These are phyloP conservation scores for Lateolabrax maculatus DNA, from an alignment of 2,797 vertebrate genomes.

Conservation along the genomic window DNA sequence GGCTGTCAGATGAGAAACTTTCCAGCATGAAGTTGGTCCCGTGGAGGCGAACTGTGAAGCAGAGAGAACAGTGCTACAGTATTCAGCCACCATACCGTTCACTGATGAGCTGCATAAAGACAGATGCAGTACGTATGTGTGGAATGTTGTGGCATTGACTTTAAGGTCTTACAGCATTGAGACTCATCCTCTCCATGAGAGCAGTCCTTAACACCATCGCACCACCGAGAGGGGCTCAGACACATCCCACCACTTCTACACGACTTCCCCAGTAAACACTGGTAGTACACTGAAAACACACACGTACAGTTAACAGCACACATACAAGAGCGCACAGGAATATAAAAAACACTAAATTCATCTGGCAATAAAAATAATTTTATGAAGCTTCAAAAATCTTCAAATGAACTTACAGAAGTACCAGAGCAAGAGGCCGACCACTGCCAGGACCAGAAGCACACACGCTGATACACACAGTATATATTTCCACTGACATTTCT, in stretches of 20 bases:
- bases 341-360: neutral
- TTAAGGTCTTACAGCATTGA: slow-evolving; percentile 87
- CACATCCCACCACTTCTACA: slow-evolving; percentile 78
- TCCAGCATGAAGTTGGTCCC: slow-evolving; percentile 87
- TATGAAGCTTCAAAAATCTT: neutral
- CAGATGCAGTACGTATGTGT: neutral
- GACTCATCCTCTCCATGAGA: slow-evolving; percentile 88
- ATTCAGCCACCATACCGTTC: neutral
- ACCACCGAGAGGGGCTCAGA: slow-evolving; percentile 85
- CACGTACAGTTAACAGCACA: neutral
- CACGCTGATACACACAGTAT: slow-evolving; percentile 56
- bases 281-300: slow-evolving; percentile 78
- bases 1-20: slow-evolving; percentile 82
- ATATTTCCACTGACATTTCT: slow-evolving; percentile 56
- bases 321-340: neutral
- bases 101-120: neutral
- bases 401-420: slow-evolving; percentile 89
- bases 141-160: neutral
- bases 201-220: slow-evolving; percentile 87
- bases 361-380: neutral
- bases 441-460: slow-evolving; percentile 58
- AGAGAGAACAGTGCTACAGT: slow-evolving; percentile 1
- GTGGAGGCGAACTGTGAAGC: slow-evolving; percentile 88
- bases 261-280: slow-evolving; percentile 76
- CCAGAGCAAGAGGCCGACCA: slow-evolving; percentile 85